A percentile compares a stretch with the other conserved stretches of the same genome.
Conservation (phyloP, 2,888 invertebrate genomes). For the Torymus tubicola region DNA sequence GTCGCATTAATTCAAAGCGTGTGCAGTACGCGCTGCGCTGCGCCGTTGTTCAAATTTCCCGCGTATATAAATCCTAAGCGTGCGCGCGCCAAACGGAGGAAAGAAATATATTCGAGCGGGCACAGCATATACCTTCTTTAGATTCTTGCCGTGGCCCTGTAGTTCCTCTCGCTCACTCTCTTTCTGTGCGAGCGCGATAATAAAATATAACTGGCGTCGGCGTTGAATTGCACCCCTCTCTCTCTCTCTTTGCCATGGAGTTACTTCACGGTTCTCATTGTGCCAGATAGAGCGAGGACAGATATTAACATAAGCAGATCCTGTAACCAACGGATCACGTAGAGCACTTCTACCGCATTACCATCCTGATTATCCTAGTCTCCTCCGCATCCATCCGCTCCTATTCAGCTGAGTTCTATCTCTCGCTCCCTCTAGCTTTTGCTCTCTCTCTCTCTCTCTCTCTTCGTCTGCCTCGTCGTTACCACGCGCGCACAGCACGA, state of each 20-base stretch:
- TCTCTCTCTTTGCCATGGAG: neutral
- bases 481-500: too few relatives aligned
- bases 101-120: constrained; percentile 30
- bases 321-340: constrained; percentile 69
- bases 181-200: constrained; percentile 59
- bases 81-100: neutral
- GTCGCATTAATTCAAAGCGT: constrained; percentile 39
- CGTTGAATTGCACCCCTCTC: neutral
- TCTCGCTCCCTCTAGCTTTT: neutral
- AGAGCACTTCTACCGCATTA: constrained; percentile 68
- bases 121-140: constrained; percentile 26
- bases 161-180: neutral
- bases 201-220: constrained; percentile 59
- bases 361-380: constrained; percentile 69
- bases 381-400: constrained; percentile 57
- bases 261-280: neutral
- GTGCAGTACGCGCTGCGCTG: constrained; percentile 1
- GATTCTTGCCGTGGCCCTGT: constrained; percentile 10
- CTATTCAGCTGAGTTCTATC: constrained; percentile 33
- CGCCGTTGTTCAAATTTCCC: constrained; percentile 29
- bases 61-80: constrained; percentile 9
- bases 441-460: neutral
- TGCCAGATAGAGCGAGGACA: constrained; percentile 59
- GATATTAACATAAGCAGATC: constrained; percentile 72
- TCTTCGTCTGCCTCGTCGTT: too few relatives aligned